Evolutionary conservation across 2,888 invertebrate genomes (phyloP), one percentile per base, ranked within the genome.

Genomic region (Plagodis dolabraria): DNA sequence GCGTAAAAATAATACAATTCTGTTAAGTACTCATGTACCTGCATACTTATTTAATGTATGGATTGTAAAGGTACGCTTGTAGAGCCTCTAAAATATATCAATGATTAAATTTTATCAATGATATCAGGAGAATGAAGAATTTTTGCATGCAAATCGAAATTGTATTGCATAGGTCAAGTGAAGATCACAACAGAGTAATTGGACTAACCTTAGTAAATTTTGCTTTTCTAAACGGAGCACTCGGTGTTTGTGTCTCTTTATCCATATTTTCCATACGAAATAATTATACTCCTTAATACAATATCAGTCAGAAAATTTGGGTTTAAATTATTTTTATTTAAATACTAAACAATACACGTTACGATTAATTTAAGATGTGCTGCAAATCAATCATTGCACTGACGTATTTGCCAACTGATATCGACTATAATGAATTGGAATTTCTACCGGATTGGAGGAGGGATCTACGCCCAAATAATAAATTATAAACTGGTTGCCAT

Each of bases 181-280:
- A 60, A 60, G 55, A 48, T 52, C 60, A 55, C 34, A 2, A n/a
- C n/a, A 47, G 40, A 43, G 35, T 33, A 34, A 0, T n/a, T 7
- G 6, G 42, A 9, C 51, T 60, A 44, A 61, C 60, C 56, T 53
- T 52, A 12, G 45, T 44, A 10, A 60, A 57, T 57, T 61, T 61
- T 33, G 36, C 0, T 61, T 61, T 61, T 43, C 60, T 53, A 33
- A 57, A 46, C 43, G 60, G 60, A 33, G 50, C 60, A 33, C 42
- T 53, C 6, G 60, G 60, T 9, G 60, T 61, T 49, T 61, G 60
- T 38, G 60, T 61, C 9, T 56, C 8, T 56, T 50, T 47, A 53
- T 61, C 60, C 60, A 61, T 61, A 5, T 40, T 40, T 2, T 40
- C 40, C 40, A 40, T 22, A 2, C 22, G 22, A 22, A 22, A 2